phyloP scores from a whole-genome alignment of 2,888 invertebrate species.

The Furcula furcula region DNA sequence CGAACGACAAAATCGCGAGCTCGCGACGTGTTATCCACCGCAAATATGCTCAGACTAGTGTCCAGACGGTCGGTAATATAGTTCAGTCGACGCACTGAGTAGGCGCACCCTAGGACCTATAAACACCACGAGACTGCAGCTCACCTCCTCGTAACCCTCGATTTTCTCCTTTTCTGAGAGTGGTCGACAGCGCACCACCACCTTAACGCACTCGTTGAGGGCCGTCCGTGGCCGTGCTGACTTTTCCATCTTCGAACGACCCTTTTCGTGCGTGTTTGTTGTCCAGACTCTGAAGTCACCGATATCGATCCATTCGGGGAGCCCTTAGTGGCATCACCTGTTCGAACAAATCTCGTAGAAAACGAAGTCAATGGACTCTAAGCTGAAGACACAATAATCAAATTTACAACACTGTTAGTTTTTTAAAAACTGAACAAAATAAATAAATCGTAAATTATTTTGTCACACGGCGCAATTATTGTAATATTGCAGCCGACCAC shows the following conservation, averaged over 20 bases:
- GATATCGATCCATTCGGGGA: constrained; percentile 77
- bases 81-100: constrained; percentile 47
- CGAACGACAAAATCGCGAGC: constrained; percentile 4
- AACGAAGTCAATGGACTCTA: constrained; percentile 33
- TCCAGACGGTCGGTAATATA: constrained; percentile 14
- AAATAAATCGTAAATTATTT: constrained; percentile 70
- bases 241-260: constrained; percentile 71
- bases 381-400: constrained; percentile 38
- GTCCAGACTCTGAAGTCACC: constrained; percentile 60
- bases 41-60: constrained; percentile 14
- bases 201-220: constrained; percentile 94
- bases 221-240: constrained; percentile 75
- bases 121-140: constrained; percentile 33
- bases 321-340: constrained; percentile 70
- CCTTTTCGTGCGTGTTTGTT: constrained; percentile 48
- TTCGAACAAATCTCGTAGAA: constrained; percentile 41
- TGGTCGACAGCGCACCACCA: constrained; percentile 98
- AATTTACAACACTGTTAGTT: constrained; percentile 54
- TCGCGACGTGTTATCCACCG: constrained; percentile 13
- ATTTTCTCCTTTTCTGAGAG: constrained; percentile 92
- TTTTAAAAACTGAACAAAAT: constrained; percentile 61
- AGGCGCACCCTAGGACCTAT: constrained; percentile 43
- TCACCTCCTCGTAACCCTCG: constrained; percentile 86
- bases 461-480: constrained; percentile 37
- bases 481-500: constrained; percentile 50